These are phyloP conservation scores for Ceratothoa steindachneri DNA, from an alignment of 2,888 invertebrate species.

Conservation along the genomic window DNA sequence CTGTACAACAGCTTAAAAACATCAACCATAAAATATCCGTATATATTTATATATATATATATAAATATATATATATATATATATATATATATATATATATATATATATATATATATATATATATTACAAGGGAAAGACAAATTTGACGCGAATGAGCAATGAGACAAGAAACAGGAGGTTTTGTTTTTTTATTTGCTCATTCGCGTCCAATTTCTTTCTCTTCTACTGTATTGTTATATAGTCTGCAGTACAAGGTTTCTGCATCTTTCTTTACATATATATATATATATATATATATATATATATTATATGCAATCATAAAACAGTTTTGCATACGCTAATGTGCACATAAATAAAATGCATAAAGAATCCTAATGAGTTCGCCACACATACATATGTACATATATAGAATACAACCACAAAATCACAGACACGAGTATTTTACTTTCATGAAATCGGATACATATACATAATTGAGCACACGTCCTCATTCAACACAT, in stretches of 20 bases:
- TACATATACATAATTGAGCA: no score
- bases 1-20: no score
- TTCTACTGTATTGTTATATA: no score
- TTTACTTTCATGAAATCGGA: no score
- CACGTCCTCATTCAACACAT: no score
- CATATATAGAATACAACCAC: no score
- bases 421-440: no score
- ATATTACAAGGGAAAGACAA: not conserved
- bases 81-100: conserved; percentile 18
- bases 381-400: not conserved
- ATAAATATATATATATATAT: conserved; percentile 20
- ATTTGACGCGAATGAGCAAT: not conserved
- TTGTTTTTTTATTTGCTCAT: conserved; percentile 6
- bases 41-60: conserved; percentile 15
- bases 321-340: no score
- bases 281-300: conserved; percentile 17
- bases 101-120: conserved; percentile 17
- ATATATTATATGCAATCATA: conserved; percentile 9
- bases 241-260: conserved; percentile 7
- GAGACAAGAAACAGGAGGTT: no score
- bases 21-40: no score
- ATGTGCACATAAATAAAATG: no score
- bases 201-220: not conserved
- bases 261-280: conserved; percentile 9
- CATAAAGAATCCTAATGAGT: no score